A percentile compares a stretch with the other conserved stretches of the same genome.
These are phyloP conservation scores for Buathra laborator DNA, from an alignment of 2,888 invertebrate species.

Conservation along the genomic window DNA sequence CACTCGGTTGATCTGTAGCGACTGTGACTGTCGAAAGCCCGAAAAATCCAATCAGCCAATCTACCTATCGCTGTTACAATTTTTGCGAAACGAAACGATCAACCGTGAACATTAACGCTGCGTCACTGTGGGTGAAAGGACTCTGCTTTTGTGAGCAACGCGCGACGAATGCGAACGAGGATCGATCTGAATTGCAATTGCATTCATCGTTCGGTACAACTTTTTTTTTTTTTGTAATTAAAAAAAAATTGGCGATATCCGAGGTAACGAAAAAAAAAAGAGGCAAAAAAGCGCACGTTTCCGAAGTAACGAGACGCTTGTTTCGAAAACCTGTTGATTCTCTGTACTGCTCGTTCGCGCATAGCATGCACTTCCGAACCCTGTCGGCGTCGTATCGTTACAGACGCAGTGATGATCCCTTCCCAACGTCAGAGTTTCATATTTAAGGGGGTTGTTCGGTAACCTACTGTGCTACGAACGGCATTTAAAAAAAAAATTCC, in stretches of 20 bases:
- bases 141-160: background rate
- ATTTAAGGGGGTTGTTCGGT: conserved; percentile 23
- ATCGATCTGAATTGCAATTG: conserved; percentile 7
- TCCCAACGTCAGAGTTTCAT: background rate
- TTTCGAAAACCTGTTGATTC: background rate
- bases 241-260: too few species aligned
- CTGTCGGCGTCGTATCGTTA: conserved; percentile 12
- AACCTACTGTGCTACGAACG: conserved; percentile 30
- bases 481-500: conserved; percentile 16
- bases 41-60: too few species aligned
- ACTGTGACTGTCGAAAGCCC: too few species aligned
- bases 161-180: conserved; percentile 65
- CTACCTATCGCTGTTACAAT: too few species aligned
- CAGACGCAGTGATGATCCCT: conserved; percentile 4
- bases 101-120: too few species aligned
- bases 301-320: too few species aligned
- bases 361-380: background rate
- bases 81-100: too few species aligned
- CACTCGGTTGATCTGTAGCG: background rate
- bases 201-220: conserved; percentile 4
- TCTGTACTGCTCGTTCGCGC: background rate
- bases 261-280: too few species aligned
- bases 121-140: too few species aligned
- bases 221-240: background rate
- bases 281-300: too few species aligned